Base-by-base conservation (phyloP, 2,888 invertebrate genomes). In the Serrognathus titanus region DNA sequence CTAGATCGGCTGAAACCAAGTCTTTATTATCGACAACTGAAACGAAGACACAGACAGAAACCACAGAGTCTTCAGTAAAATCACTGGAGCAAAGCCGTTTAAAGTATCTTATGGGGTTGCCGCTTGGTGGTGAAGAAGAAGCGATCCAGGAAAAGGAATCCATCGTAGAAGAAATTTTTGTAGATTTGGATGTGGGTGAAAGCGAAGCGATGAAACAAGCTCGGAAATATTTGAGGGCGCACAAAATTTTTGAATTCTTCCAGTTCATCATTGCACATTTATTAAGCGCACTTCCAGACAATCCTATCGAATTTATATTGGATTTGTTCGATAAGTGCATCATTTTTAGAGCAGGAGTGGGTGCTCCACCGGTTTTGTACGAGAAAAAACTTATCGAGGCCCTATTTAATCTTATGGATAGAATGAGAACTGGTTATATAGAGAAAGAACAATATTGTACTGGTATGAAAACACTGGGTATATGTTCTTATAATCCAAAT, bases 221-320 rank as follows among this genome's bases (percentile, higher is more conserved):
- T 0, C 72, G 75, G 38, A 65, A 63, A 20, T 81, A 79, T 66
- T 65, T 81, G 45, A 66, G 72, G 20, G 62, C 69, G 1, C 78
- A 76, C 52, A 75, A 74, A 45, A 77, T 80, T 48, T 77, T 74
- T 60, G 76, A 80, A 58, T 75, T 81, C 39, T 79, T 78, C 63
- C 76, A 78, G 62, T 81, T 78, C 66, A 69, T 81, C 49, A 73
- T 77, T 49, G 73, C 78, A 1, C 79, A 80, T 61, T 62, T 81
- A 37, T 62, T 80, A 36, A 73, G 75, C 24, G 72, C 74, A 9
- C 67, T 72, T 55, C 77, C 79, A 53, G 74, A 75, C 12, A 75
- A 79, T 63, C 80, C 80, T 2, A 74, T 80, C 46, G 69, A 72
- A 39, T 80, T 77, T 66, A 71, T 81, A 37, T 63, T 75, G 53